phyloP scores from a whole-genome alignment of 1,140 invertebrate species.

The Megalonaias nervosa region DNA sequence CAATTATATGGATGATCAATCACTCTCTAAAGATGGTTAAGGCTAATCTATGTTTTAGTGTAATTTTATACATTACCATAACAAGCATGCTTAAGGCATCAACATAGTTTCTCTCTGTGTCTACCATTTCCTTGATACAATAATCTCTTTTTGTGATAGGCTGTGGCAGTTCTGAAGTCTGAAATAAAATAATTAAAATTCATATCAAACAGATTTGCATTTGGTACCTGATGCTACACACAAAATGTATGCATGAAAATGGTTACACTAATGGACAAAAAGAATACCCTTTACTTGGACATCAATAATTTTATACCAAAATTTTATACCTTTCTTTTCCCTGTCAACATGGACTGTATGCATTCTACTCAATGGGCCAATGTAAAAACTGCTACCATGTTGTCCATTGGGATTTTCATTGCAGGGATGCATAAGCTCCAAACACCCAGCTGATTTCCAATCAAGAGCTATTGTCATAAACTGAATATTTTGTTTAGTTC shows the following conservation, averaged over 20 bases:
- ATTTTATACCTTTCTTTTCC: background rate
- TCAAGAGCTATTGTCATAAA: no score
- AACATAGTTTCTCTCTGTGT: constrained; percentile 98
- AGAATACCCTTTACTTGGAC: background rate
- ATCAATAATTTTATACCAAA: background rate
- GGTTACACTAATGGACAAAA: background rate
- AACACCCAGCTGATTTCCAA: no score
- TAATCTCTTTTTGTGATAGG: constrained; percentile 86
- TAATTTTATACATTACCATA: constrained; percentile 32
- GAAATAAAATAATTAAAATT: constrained; percentile 9
- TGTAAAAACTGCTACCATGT: no score
- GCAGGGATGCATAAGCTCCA: no score
- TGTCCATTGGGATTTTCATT: no score
- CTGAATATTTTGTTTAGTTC: no score
- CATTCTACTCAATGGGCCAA: no score
- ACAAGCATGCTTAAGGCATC: constrained; percentile 91
- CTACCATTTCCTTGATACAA: constrained; percentile 94
- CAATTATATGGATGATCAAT: no score
- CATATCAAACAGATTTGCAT: background rate
- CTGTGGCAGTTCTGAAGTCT: constrained; percentile 42
- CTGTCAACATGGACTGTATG: background rate
- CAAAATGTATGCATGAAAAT: background rate
- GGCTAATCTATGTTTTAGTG: no score
- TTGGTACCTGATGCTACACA: no score
- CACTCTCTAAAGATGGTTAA: no score